Base-by-base conservation (phyloP, 2,797 vertebrate genomes). In the Alectoris magna region DNA sequence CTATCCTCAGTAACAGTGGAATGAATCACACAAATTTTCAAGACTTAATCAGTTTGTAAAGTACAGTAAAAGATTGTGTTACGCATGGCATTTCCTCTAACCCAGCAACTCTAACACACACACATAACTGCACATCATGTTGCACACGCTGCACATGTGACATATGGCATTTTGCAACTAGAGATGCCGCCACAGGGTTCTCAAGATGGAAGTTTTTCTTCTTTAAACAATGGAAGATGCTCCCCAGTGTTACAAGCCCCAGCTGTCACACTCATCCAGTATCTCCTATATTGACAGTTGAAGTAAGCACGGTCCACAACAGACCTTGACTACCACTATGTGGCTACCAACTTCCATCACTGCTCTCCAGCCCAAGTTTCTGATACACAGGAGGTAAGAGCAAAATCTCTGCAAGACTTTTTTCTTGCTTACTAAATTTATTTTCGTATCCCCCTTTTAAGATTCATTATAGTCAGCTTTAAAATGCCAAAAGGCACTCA, bases 401-500 rank as follows among this genome's bases (percentile, higher is more conserved):
- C 8, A 62, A 83, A 86, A 84, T 31, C 75, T 69, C 51, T 41
- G 49, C 59, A 59, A 69, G 46, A 22, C 67, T 62, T 55, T 46
- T 44, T 24, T 75, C 67, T 48, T 73, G 39, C 39, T 79, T 26
- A 43, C 21, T 51, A 78, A 81, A 46, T 75, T 84, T 75, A 72
- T 85, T 91, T 84, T 63, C 53, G 84, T n/a, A 90, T 51, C 43
- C 43, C 75, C 59, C n/a, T 95, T 80, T 90, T 67, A 81, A 82
- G 87, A 88, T 88, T 78, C 76, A 91, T 91, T 73, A 86, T 4
- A 91, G 83, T n/a, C 43, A 49, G 74, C 51, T 89, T 74, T 48
- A 88, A 91, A 93, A 93, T 49, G 70, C 85, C 82, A 94, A 63
- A 59, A 93, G 74, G 43, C 90, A 90, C 72, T 94, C 79, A 86